Evolutionary conservation across 2,888 invertebrate genomes (phyloP).

Genomic region (Mechanitis mazaeus): DNA sequence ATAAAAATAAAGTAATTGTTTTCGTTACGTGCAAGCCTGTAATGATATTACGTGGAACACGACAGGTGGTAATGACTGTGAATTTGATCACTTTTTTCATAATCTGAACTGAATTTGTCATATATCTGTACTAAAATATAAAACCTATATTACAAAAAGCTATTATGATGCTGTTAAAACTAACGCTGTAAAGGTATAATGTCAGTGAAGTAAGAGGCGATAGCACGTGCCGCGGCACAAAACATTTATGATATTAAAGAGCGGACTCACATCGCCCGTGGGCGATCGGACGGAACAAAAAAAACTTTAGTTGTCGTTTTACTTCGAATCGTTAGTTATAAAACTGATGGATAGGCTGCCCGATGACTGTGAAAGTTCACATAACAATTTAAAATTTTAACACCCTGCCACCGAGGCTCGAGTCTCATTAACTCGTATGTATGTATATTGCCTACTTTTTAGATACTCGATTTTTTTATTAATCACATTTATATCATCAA

Average conservation of each 20-base stretch:
- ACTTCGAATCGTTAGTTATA: constrained; percentile 47
- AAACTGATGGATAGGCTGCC: constrained; percentile 45
- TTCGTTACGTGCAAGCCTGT: neutral
- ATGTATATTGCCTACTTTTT: constrained; percentile 57
- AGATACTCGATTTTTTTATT: constrained; percentile 44
- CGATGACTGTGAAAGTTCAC: constrained; percentile 75
- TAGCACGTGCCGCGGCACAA: constrained; percentile 64
- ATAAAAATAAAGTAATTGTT: neutral
- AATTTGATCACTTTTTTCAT: constrained; percentile 2
- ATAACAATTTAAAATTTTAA: constrained; percentile 73
- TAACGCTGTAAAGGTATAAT: constrained; percentile 26
- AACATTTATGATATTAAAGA: constrained; percentile 34
- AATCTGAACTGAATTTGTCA: neutral
- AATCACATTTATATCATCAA: neutral
- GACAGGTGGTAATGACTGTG: constrained; percentile 4
- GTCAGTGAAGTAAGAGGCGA: constrained; percentile 35
- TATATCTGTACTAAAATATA: neutral
- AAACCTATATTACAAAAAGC: constrained; percentile 5
- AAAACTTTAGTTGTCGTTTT: constrained; percentile 43
- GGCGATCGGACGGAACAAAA: constrained; percentile 45
- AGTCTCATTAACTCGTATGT: constrained; percentile 57
- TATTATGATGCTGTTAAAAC: constrained; percentile 25
- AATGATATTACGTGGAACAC: constrained; percentile 5
- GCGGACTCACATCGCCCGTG: constrained; percentile 42
- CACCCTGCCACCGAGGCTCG: constrained; percentile 59